phyloP scores from a whole-genome alignment of 2,797 vertebrate species.

The Falco cherrug region DNA sequence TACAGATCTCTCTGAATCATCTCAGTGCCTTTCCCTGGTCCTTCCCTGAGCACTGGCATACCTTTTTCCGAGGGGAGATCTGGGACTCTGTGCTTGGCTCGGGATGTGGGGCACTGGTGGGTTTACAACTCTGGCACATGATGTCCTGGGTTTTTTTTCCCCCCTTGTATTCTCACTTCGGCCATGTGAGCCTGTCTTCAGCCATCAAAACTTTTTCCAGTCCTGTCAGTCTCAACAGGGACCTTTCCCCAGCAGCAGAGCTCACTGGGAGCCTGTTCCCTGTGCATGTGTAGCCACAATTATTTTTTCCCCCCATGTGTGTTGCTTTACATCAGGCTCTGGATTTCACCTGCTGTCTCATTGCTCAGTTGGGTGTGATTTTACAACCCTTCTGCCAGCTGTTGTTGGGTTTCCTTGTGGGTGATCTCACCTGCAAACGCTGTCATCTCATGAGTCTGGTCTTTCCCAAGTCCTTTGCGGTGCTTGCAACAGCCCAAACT shows the following conservation, averaged over 20 bases:
- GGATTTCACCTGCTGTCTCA: not conserved
- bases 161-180: not conserved
- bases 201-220: not conserved
- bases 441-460: not conserved
- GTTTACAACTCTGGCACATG: accelerated
- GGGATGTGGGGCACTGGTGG: not conserved
- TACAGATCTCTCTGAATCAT: too few relatives aligned
- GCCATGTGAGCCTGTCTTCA: not conserved
- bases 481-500: not conserved
- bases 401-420: not conserved
- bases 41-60: not conserved
- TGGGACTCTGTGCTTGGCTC: not conserved
- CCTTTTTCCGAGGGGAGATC: not conserved
- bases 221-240: accelerated
- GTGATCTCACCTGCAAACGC: not conserved
- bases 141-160: not conserved
- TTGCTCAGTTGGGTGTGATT: not conserved
- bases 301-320: accelerated
- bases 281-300: accelerated
- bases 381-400: not conserved
- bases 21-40: not conserved
- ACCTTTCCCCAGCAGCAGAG: not conserved
- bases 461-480: not conserved
- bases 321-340: not conserved
- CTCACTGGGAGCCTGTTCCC: accelerated